These are phyloP conservation scores for Panagrolaimus sp. DNA, from an alignment of 1,140 invertebrate species.

Conservation along the genomic window DNA sequence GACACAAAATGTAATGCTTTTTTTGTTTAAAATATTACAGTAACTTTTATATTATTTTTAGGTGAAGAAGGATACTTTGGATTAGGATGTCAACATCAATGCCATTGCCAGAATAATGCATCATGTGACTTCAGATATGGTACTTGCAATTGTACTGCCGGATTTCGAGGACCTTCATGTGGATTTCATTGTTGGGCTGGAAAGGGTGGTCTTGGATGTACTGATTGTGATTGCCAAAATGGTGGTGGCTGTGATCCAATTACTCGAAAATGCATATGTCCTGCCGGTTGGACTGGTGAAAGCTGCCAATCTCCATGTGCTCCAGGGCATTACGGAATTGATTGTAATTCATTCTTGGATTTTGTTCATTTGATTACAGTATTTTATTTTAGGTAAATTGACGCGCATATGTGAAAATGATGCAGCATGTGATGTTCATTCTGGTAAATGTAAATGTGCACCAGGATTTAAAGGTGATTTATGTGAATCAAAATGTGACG, in stretches of 20 bases:
- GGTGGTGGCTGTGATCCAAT: slow-evolving; percentile 74
- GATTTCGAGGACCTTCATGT: slow-evolving; percentile 61
- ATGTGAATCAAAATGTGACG: slow-evolving; percentile 49
- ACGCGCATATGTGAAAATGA: slow-evolving; percentile 2
- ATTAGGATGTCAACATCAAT: slow-evolving; percentile 60
- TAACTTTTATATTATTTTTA: no score
- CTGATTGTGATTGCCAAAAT: slow-evolving; percentile 82
- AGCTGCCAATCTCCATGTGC: slow-evolving; percentile 59
- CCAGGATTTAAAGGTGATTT: slow-evolving; percentile 76
- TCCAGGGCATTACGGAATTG: slow-evolving; percentile 57
- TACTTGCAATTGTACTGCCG: slow-evolving; percentile 61
- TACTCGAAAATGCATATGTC: slow-evolving; percentile 75
- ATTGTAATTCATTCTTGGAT: no score
- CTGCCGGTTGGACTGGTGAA: slow-evolving; percentile 66
- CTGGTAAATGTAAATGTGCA: slow-evolving; percentile 80
- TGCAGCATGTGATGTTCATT: background rate
- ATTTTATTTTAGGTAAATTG: no score
- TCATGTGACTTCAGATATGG: slow-evolving; percentile 62
- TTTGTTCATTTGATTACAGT: no score
- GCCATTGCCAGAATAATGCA: slow-evolving; percentile 62
- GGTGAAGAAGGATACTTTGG: slow-evolving; percentile 61
- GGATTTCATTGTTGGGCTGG: slow-evolving; percentile 61
- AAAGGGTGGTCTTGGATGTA: slow-evolving; percentile 76
- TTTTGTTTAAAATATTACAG: no score
- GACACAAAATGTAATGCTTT: slow-evolving; percentile 67